Evolutionary conservation across 2,113 vertebrate species (phyloP).

Genomic region (Malurus elegans): DNA sequence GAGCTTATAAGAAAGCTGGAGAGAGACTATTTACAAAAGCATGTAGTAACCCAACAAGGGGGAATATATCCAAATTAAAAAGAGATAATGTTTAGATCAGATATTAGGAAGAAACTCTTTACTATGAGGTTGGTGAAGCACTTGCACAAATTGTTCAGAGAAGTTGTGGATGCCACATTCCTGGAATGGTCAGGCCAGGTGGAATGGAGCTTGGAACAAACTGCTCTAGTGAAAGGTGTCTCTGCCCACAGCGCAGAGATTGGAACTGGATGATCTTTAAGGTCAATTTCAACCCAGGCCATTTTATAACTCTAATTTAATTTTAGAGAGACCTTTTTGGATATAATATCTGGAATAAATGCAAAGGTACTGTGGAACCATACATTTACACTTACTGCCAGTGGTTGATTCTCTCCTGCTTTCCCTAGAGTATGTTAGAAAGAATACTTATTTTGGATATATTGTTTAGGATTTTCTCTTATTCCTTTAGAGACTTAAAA

Average conservation of each 20-base stretch:
- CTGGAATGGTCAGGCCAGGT: background rate
- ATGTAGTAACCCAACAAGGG: background rate
- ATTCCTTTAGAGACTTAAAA: background rate
- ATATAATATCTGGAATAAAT: background rate
- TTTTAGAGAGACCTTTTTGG: background rate
- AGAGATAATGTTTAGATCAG: background rate
- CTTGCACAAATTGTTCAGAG: background rate
- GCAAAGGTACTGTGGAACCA: background rate
- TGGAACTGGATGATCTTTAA: background rate
- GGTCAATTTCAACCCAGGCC: accelerated
- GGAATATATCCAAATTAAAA: background rate
- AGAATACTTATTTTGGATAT: background rate
- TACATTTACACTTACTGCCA: background rate
- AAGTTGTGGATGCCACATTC: background rate
- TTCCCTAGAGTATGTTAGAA: background rate
- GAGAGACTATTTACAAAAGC: background rate
- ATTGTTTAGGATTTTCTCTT: background rate
- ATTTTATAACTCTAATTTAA: background rate
- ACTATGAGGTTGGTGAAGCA: background rate
- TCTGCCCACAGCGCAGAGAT: background rate
- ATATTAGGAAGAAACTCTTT: background rate
- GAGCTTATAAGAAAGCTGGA: background rate
- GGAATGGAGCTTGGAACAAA: background rate
- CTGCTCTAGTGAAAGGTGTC: background rate
- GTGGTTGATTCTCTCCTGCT: background rate